Evolutionary conservation across 1,140 invertebrate species (phyloP).

Genomic region (Aphelinus atriplicis): DNA sequence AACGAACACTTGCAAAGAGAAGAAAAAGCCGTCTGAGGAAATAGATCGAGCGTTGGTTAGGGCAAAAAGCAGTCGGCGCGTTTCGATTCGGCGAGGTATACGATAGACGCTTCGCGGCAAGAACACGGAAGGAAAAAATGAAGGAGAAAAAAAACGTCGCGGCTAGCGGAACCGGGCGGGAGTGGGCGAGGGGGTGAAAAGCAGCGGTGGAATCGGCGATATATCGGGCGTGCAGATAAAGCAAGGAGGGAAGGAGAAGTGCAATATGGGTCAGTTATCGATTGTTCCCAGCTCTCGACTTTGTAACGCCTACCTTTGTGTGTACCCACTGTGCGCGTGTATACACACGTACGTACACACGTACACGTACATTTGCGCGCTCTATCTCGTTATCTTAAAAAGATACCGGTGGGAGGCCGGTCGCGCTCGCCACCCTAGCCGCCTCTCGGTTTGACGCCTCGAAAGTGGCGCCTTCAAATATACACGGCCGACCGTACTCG

Average conservation of each 20-base stretch:
- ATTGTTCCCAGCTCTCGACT: constrained; percentile 60
- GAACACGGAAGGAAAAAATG: neutral
- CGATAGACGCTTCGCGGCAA: neutral
- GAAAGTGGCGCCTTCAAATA: too few relatives aligned
- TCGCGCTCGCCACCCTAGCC: too few relatives aligned
- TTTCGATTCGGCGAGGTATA: too few relatives aligned
- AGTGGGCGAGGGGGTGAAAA: constrained; percentile 9
- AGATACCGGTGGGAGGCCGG: neutral
- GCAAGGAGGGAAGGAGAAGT: constrained; percentile 48
- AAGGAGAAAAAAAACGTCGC: neutral
- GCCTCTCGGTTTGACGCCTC: too few relatives aligned
- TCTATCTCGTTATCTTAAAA: constrained; percentile 54
- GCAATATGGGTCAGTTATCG: constrained; percentile 67
- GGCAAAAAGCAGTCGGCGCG: too few relatives aligned
- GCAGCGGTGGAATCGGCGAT: constrained; percentile 33
- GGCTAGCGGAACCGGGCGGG: constrained; percentile 28
- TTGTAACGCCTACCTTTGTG: constrained; percentile 50
- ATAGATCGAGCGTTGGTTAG: too few relatives aligned
- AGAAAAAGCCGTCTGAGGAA: too few relatives aligned
- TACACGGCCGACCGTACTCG: too few relatives aligned
- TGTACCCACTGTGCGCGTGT: constrained; percentile 39
- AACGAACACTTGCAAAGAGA: too few relatives aligned
- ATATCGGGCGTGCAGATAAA: constrained; percentile 6
- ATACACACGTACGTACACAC: neutral
- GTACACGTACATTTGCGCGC: neutral